Percentiles rank a stretch among this genome's conserved stretches.
These are phyloP conservation scores for Sinotaia quadrata DNA, from an alignment of 2,888 invertebrate species.

Conservation along the genomic window DNA sequence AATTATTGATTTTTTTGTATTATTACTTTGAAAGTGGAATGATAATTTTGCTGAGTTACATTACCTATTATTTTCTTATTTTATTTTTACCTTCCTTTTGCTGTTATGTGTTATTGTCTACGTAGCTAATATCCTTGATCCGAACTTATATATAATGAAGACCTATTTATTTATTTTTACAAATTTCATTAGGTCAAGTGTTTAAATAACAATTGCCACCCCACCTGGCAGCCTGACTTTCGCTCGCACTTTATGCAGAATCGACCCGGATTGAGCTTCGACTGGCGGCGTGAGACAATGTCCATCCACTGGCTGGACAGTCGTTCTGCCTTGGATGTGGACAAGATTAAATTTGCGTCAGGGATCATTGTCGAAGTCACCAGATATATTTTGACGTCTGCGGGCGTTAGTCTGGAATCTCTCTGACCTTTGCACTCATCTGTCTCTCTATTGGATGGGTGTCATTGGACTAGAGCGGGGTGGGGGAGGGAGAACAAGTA, in stretches of 20 bases:
- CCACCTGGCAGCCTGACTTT: conserved; percentile 32
- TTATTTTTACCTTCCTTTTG: no score
- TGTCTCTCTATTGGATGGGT: not conserved
- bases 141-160: no score
- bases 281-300: conserved; percentile 32
- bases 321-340: conserved; percentile 30
- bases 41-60: no score
- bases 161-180: no score
- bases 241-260: conserved; percentile 30
- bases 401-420: conserved; percentile 17
- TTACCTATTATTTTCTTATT: no score
- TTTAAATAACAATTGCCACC: conserved; percentile 39
- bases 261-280: conserved; percentile 27
- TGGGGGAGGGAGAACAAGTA: not conserved
- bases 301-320: conserved; percentile 35
- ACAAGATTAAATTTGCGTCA: conserved; percentile 32
- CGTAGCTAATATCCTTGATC: no score
- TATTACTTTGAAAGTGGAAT: no score
- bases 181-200: conserved; percentile 30
- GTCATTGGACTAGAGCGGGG: not conserved
- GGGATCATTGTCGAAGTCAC: conserved; percentile 29
- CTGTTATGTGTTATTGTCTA: no score
- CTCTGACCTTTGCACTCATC: not conserved
- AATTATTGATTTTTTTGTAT: no score
- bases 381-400: conserved; percentile 20